Evolutionary conservation across 2,797 vertebrate species (phyloP).

Genomic region (Typhlichthys subterraneus): DNA sequence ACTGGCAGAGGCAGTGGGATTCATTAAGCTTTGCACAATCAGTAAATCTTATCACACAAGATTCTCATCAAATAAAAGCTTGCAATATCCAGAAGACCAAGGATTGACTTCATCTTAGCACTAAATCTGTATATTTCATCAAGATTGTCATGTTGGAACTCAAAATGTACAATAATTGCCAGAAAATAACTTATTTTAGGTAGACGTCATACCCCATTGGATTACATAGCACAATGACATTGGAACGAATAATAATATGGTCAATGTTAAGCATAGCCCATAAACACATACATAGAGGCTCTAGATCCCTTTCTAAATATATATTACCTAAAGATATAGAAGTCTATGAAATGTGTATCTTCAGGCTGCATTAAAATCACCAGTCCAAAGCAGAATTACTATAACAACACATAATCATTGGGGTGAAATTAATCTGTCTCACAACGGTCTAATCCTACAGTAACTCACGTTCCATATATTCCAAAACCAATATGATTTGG

Average conservation of each 20-base stretch:
- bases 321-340: not conserved
- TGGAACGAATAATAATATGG: slow-evolving; percentile 20
- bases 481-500: slow-evolving; percentile 25
- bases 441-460: too few relatives aligned
- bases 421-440: too few relatives aligned
- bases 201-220: slow-evolving; percentile 32
- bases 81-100: slow-evolving; percentile 69
- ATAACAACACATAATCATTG: too few relatives aligned
- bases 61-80: slow-evolving; percentile 72
- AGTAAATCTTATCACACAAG: slow-evolving; percentile 65
- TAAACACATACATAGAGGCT: not conserved
- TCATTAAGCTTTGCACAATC: slow-evolving; percentile 75
- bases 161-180: slow-evolving; percentile 54
- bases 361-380: slow-evolving; percentile 24
- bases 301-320: not conserved
- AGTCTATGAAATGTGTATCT: slow-evolving; percentile 17
- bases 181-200: slow-evolving; percentile 25
- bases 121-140: slow-evolving; percentile 66
- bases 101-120: slow-evolving; percentile 39
- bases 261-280: slow-evolving; percentile 17
- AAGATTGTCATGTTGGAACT: slow-evolving; percentile 39
- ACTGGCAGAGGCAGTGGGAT: slow-evolving; percentile 60
- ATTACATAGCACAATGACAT: slow-evolving; percentile 31
- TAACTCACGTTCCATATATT: too few relatives aligned
- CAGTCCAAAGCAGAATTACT: not conserved